Evolutionary conservation across 2,113 vertebrate genomes (phyloP), one percentile per base, ranked within the genome.

Genomic region (Martes martes): DNA sequence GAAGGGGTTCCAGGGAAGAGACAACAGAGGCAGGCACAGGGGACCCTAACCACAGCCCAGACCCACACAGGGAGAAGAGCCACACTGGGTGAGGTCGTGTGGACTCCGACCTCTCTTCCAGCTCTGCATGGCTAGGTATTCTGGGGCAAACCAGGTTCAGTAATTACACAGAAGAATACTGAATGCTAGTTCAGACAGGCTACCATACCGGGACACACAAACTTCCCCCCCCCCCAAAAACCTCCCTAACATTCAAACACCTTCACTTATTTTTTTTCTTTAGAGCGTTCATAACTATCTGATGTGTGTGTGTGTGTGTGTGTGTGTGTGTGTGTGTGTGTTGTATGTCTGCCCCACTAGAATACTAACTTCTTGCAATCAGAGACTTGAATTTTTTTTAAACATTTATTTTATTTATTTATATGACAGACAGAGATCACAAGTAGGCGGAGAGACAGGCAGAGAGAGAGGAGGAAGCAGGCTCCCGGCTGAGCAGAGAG

Each of bases 181-280:
- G 7, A 42, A 21, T n/a, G 26, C 21, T 13, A 21, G 7, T 42
- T 45, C 71, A 71, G 7, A 31, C 6, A n/a, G 19, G 24, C 26
- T 31, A 39, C 45, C 24, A 1, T 9, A 52, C 52, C 11, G 11
- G 74, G 31, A 71, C 31, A 63, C 26, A 24, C 9, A 78, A 26
- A 14, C 4, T 9, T n/a, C 59, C n/a, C 4, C 13, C n/a, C 4
- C 13, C 73, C 9, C 1, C 0, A 7, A 76, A 47, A 61, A 19
- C 26, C 9, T 73, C 67, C 11, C 21, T 26, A n/a, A 52, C 63
- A 28, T 14, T 76, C 19, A 83, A 89, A 55, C 24, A 31, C 74
- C 26, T 78, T n/a, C 6, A 36, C 16, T 47, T 52, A 13, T 18
- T 2, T 52, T 74, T 82, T 63, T 88, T 69, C 61, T 31, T 89